phyloP scores from a whole-genome alignment of 2,113 vertebrate genomes.

The Cottus gobio region DNA sequence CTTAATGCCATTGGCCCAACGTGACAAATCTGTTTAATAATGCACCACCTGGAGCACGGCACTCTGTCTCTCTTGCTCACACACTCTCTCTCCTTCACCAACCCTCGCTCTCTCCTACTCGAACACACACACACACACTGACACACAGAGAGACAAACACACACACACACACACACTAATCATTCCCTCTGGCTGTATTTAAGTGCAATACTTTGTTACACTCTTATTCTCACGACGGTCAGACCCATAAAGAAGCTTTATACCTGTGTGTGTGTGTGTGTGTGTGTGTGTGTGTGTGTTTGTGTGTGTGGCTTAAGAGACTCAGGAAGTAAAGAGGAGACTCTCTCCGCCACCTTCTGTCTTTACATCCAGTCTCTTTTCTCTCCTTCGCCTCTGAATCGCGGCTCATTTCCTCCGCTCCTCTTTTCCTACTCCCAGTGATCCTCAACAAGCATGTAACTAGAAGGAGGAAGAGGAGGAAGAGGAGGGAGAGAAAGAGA shows the following conservation, averaged over 20 bases:
- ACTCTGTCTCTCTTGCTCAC: conserved; percentile 32
- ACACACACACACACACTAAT: conserved; percentile 48
- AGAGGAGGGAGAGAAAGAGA: background rate
- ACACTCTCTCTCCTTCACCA: conserved; percentile 14
- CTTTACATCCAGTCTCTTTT: conserved; percentile 10
- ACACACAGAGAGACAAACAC: conserved; percentile 15
- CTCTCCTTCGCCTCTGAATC: background rate
- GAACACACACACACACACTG: conserved; percentile 6
- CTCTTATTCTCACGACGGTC: conserved; percentile 57
- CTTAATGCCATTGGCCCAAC: conserved; percentile 58
- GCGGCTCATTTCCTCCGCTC: background rate
- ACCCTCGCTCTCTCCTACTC: background rate
- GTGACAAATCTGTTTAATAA: conserved; percentile 82
- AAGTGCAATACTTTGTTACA: conserved; percentile 64
- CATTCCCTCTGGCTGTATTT: conserved; percentile 66
- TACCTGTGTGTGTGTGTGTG: conserved; percentile 35
- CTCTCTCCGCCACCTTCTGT: no score
- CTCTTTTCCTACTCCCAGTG: background rate
- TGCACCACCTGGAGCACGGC: conserved; percentile 70
- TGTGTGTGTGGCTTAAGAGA: conserved; percentile 34
- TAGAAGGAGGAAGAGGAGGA: background rate
- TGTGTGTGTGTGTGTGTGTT: conserved; percentile 28
- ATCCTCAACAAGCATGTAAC: conserved; percentile 32
- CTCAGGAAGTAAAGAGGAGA: conserved; percentile 8
- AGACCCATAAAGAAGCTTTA: conserved; percentile 53